Evolutionary conservation across 2,888 invertebrate genomes (phyloP).

Genomic region (Axea sp.): DNA sequence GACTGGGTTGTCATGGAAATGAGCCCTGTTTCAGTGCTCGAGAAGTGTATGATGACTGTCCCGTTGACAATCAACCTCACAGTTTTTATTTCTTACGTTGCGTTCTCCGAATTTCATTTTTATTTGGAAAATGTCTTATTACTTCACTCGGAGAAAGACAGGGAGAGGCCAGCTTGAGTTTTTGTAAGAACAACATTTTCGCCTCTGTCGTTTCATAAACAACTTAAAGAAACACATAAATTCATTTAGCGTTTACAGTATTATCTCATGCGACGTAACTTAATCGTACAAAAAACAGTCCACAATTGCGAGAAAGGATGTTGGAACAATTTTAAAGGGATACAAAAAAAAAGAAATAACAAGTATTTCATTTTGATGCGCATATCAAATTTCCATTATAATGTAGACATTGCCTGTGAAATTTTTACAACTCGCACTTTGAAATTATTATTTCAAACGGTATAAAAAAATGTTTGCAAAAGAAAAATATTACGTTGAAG

Average conservation of each 20-base stretch:
- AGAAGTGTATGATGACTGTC: slow-evolving; percentile 29
- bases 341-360: neutral
- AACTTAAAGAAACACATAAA: slow-evolving; percentile 42
- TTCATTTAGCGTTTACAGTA: slow-evolving; percentile 34
- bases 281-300: slow-evolving; percentile 30
- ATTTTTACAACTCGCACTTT: too few species aligned
- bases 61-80: slow-evolving; percentile 28
- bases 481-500: too few species aligned
- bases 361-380: too few species aligned
- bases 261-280: slow-evolving; percentile 34
- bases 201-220: slow-evolving; percentile 31
- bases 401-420: too few species aligned
- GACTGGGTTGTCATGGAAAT: slow-evolving; percentile 43
- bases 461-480: too few species aligned
- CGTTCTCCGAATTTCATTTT: neutral
- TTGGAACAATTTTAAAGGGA: neutral
- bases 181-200: slow-evolving; percentile 13
- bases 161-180: too few species aligned
- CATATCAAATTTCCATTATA: too few species aligned
- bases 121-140: too few species aligned
- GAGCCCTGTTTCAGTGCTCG: slow-evolving; percentile 9
- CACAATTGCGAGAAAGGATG: slow-evolving; percentile 26
- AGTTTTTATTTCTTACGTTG: slow-evolving; percentile 3
- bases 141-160: too few species aligned
- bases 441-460: too few species aligned